A percentile compares a stretch with the other conserved stretches of the same genome.
Evolutionary conservation across 2,113 vertebrate species (phyloP).

Genomic region (Lucifuga dentata): DNA sequence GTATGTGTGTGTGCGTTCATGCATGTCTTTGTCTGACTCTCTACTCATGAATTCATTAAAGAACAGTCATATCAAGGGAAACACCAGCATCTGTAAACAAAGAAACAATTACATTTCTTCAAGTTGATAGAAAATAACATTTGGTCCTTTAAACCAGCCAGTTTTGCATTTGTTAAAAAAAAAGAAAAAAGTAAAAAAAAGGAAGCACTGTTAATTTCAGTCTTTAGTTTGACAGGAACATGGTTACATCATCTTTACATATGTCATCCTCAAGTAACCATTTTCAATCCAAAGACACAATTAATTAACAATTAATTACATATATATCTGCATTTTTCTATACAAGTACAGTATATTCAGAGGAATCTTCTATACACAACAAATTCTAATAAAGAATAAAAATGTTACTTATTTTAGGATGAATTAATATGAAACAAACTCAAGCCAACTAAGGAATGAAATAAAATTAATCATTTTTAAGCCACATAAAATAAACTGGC

Average conservation of each 20-base stretch:
- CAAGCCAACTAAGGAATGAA: conserved; percentile 2
- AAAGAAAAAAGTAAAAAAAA: too few species aligned
- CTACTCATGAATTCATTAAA: conserved; percentile 9
- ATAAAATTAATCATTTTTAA: conserved; percentile 14
- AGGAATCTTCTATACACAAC: conserved; percentile 78
- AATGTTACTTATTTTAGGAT: conserved; percentile 31
- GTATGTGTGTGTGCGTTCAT: conserved; percentile 5
- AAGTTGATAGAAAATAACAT: conserved; percentile 28
- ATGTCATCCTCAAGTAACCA: conserved; percentile 68
- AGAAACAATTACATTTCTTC: conserved; percentile 41
- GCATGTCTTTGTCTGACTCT: neutral
- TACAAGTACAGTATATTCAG: conserved; percentile 78
- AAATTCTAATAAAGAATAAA: conserved; percentile 60
- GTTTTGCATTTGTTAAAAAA: conserved; percentile 25
- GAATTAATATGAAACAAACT: conserved; percentile 32
- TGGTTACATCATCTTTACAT: conserved; percentile 70
- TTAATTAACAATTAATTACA: conserved; percentile 86
- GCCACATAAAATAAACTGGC: conserved; percentile 11
- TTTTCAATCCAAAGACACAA: conserved; percentile 82
- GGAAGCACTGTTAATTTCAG: conserved; percentile 39
- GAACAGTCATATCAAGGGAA: conserved; percentile 17
- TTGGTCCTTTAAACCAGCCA: conserved; percentile 48
- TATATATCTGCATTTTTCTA: conserved; percentile 78
- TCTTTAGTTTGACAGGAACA: conserved; percentile 26
- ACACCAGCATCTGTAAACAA: conserved; percentile 63